Conservation (phyloP, 2,113 vertebrate species). For the Eidolon helvum region DNA sequence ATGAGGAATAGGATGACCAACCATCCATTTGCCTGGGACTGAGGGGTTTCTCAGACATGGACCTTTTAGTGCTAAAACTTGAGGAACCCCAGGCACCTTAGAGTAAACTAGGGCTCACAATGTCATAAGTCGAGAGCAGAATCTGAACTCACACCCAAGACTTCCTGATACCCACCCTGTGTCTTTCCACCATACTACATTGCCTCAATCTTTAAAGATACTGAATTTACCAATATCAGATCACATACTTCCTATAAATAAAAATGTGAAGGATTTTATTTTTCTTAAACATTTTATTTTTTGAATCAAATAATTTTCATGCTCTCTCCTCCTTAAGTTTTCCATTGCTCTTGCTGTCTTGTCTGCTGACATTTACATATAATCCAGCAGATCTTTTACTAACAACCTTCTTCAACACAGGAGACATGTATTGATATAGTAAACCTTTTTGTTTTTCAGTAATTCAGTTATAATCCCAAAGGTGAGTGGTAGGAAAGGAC, state of each 20-base stretch:
- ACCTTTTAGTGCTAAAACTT: background rate
- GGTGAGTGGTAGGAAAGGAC: constrained; percentile 24
- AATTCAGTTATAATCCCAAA: constrained; percentile 23
- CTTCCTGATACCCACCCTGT: background rate
- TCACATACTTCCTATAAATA: background rate
- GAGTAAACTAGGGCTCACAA: background rate
- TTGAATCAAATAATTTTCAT: background rate
- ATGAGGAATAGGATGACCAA: background rate
- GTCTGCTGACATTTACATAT: background rate
- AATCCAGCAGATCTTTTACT: background rate
- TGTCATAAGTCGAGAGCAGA: background rate
- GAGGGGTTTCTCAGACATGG: background rate
- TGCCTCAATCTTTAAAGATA: background rate
- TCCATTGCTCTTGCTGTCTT: background rate
- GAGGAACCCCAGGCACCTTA: background rate
- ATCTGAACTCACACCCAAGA: background rate
- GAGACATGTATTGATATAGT: background rate
- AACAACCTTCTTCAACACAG: background rate
- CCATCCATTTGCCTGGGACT: background rate
- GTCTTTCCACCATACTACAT: background rate
- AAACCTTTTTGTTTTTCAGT: background rate
- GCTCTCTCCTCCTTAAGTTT: background rate
- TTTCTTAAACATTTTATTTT: constrained; percentile 11
- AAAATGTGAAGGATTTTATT: background rate
- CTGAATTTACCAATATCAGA: background rate